These are phyloP conservation scores for Abscondita cerata DNA, from an alignment of 2,888 invertebrate species.

Conservation along the genomic window DNA sequence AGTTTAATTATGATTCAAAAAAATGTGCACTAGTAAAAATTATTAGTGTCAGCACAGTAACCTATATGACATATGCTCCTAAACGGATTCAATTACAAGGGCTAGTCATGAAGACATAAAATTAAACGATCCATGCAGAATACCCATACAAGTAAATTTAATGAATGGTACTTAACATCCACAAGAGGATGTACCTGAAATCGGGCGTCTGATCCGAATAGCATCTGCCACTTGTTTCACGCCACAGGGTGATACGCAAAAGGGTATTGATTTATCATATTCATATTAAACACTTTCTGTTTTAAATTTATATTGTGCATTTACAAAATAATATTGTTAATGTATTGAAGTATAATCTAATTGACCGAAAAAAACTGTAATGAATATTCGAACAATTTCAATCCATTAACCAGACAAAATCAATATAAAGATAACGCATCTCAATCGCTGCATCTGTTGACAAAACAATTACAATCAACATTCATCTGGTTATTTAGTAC, in stretches of 20 bases:
- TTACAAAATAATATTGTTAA: no score
- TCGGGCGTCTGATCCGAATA: conserved; percentile 28
- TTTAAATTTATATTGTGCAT: no score
- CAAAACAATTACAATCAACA: conserved; percentile 11
- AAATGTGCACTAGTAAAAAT: not conserved
- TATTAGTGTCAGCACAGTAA: conserved; percentile 12
- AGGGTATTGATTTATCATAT: not conserved
- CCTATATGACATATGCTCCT: conserved; percentile 23
- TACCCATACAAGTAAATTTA: conserved; percentile 41
- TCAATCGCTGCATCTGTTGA: conserved; percentile 8
- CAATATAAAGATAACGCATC: no score
- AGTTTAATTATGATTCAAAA: no score
- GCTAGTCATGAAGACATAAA: conserved; percentile 42
- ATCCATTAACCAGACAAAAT: no score
- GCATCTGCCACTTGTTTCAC: conserved; percentile 34
- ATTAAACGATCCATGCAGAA: conserved; percentile 39
- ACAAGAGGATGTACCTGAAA: conserved; percentile 33
- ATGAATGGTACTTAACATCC: conserved; percentile 37
- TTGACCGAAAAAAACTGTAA: no score
- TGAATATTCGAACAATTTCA: no score
- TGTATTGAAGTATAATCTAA: no score
- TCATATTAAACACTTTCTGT: no score
- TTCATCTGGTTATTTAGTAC: conserved; percentile 16
- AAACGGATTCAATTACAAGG: conserved; percentile 27
- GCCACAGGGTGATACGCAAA: conserved; percentile 14